Conservation (phyloP, 2,888 invertebrate species). For the Synanthedon tipuliformis region DNA sequence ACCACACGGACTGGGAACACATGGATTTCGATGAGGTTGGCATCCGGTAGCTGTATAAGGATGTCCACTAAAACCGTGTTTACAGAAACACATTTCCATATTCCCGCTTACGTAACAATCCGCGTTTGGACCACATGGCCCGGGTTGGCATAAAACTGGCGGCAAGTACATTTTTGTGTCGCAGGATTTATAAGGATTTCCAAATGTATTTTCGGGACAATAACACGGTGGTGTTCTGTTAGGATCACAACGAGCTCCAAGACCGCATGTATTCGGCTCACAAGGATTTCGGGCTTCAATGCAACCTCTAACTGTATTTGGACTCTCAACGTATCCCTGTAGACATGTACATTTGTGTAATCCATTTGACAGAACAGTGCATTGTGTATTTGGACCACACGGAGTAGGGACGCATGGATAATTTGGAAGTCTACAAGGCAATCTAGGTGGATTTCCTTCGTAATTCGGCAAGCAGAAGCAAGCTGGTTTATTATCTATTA, state of each 20-base stretch:
- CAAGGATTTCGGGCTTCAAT: slow-evolving; percentile 83
- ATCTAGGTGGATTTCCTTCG: slow-evolving; percentile 84
- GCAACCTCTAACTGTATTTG: slow-evolving; percentile 89
- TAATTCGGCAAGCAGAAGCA: slow-evolving; percentile 91
- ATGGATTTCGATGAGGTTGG: slow-evolving; percentile 76
- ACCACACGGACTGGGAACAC: slow-evolving; percentile 85
- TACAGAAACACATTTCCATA: slow-evolving; percentile 87
- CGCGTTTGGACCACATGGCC: slow-evolving; percentile 84
- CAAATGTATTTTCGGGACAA: slow-evolving; percentile 84
- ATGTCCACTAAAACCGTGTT: slow-evolving; percentile 80
- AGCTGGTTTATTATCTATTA: slow-evolving; percentile 78
- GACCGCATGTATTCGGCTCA: slow-evolving; percentile 84
- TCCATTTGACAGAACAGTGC: slow-evolving; percentile 80
- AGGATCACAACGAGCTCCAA: slow-evolving; percentile 83
- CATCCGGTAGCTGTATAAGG: slow-evolving; percentile 77
- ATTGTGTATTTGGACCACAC: slow-evolving; percentile 90
- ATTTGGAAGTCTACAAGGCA: slow-evolving; percentile 77
- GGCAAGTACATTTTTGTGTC: slow-evolving; percentile 66
- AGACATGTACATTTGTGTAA: slow-evolving; percentile 90
- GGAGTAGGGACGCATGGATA: slow-evolving; percentile 88
- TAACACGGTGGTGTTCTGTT: slow-evolving; percentile 83
- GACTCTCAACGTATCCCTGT: slow-evolving; percentile 85
- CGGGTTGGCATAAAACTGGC: slow-evolving; percentile 79
- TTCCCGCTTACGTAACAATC: slow-evolving; percentile 87
- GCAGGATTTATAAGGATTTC: slow-evolving; percentile 86